Percentiles rank a stretch among this genome's conserved stretches.
These are phyloP conservation scores for Nothocercus nigrocapillus DNA, from an alignment of 2,113 vertebrate species.

Conservation along the genomic window DNA sequence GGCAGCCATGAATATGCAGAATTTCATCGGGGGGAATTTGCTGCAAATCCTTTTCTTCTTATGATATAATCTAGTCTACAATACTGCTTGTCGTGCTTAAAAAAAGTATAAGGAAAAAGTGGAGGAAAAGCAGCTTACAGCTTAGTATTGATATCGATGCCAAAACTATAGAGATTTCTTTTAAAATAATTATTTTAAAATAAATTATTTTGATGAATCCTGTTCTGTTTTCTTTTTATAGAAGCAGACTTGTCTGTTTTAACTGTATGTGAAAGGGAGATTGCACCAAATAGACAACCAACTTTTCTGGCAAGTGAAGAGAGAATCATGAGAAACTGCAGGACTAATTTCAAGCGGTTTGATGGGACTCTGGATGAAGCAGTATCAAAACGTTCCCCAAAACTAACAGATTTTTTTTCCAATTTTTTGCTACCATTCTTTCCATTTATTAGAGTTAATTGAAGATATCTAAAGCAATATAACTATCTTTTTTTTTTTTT, in stretches of 20 bases:
- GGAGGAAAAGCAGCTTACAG: background rate
- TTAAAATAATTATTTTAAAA: background rate
- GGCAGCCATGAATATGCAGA: conserved; percentile 22
- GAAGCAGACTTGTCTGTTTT: background rate
- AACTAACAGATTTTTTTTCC: background rate
- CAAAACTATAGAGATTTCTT: background rate
- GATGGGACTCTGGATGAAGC: background rate
- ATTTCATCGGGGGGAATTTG: conserved; percentile 28
- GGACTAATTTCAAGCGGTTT: background rate
- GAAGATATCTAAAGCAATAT: background rate
- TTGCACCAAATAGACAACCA: background rate
- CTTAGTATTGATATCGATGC: background rate
- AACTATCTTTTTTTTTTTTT: background rate
- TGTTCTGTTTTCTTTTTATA: background rate
- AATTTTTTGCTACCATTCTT: background rate
- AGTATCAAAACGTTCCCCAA: background rate
- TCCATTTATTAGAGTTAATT: background rate
- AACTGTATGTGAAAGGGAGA: background rate
- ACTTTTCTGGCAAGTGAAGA: background rate
- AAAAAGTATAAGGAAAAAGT: background rate
- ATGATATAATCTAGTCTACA: background rate
- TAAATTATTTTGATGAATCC: background rate
- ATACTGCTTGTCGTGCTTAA: background rate
- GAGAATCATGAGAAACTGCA: background rate
- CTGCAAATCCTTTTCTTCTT: conserved; percentile 17